phyloP scores from a whole-genome alignment of 2,113 vertebrate genomes.

The Abramis brama region DNA sequence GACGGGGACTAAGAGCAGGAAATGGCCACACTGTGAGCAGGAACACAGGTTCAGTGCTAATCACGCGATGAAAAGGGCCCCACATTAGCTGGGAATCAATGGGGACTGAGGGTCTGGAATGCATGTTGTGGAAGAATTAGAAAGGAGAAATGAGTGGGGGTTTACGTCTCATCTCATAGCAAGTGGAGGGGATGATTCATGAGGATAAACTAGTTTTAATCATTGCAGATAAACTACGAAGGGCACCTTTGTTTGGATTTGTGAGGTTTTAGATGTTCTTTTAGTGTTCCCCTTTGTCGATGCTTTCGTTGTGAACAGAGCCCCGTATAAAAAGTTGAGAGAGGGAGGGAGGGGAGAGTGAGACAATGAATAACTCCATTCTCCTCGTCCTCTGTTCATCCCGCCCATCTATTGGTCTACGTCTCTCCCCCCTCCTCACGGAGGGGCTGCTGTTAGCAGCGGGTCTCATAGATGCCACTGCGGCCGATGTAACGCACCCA shows the following conservation, averaged over 20 bases:
- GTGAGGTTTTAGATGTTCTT: constrained; percentile 9
- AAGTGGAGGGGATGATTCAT: neutral
- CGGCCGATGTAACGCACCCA: constrained; percentile 99
- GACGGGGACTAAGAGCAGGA: constrained; percentile 3
- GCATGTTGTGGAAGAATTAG: constrained; percentile 30
- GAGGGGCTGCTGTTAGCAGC: constrained; percentile 84
- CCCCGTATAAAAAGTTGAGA: constrained; percentile 21
- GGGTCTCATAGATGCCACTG: constrained; percentile 98
- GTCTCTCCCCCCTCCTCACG: neutral
- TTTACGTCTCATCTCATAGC: constrained; percentile 27
- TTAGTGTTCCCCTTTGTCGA: constrained; percentile 12
- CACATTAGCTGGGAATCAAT: constrained; percentile 21
- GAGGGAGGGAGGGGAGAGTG: neutral
- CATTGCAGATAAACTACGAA: constrained; percentile 10
- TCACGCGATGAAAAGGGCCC: constrained; percentile 25
- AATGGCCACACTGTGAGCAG: constrained; percentile 17
- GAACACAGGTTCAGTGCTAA: constrained; percentile 45
- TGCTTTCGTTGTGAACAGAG: constrained; percentile 26
- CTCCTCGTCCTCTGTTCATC: neutral
- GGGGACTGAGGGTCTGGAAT: constrained; percentile 51
- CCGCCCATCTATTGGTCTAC: neutral
- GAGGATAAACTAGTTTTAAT: constrained; percentile 13
- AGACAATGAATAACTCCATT: constrained; percentile 30
- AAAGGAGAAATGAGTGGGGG: constrained; percentile 26
- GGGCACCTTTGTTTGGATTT: constrained; percentile 2